Evolutionary conservation across 2,113 vertebrate species (phyloP).

Genomic region (Lipophrys pholis): DNA sequence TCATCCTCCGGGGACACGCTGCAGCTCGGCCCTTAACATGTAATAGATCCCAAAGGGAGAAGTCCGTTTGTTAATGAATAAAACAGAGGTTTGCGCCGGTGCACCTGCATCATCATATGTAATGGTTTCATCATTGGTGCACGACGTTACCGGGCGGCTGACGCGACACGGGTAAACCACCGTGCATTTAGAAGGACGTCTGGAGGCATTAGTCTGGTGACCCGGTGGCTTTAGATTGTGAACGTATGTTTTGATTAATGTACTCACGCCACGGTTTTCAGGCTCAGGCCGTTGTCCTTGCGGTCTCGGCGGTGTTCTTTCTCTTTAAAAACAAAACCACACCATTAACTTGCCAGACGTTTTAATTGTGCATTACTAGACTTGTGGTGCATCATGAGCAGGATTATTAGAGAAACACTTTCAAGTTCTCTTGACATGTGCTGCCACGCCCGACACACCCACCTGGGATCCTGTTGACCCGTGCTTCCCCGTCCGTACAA

Average conservation of each 20-base stretch:
- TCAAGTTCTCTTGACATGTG: not conserved
- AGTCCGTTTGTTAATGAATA: constrained; percentile 68
- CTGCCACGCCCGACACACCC: constrained; percentile 25
- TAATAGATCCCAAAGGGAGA: constrained; percentile 75
- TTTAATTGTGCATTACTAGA: too few species aligned
- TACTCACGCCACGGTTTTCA: constrained; percentile 96
- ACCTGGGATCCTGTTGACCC: constrained; percentile 97
- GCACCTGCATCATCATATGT: constrained; percentile 38
- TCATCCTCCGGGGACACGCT: constrained; percentile 48
- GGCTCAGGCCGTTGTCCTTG: constrained; percentile 98
- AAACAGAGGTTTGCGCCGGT: constrained; percentile 20
- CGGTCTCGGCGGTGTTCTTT: constrained; percentile 96
- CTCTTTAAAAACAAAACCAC: constrained; percentile 82
- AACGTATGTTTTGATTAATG: not conserved
- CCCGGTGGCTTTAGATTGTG: too few species aligned
- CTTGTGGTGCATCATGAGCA: too few species aligned
- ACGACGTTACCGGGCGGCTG: constrained; percentile 14
- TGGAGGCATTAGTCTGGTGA: too few species aligned
- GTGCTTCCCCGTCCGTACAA: constrained; percentile 97
- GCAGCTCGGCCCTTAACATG: constrained; percentile 12
- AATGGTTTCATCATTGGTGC: constrained; percentile 79
- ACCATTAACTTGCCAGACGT: not conserved
- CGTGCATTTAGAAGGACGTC: too few species aligned
- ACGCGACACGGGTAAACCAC: constrained; percentile 5
- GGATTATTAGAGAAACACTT: too few species aligned